Conservation (phyloP, 2,113 vertebrate genomes). For the Meleagris gallopavo region DNA sequence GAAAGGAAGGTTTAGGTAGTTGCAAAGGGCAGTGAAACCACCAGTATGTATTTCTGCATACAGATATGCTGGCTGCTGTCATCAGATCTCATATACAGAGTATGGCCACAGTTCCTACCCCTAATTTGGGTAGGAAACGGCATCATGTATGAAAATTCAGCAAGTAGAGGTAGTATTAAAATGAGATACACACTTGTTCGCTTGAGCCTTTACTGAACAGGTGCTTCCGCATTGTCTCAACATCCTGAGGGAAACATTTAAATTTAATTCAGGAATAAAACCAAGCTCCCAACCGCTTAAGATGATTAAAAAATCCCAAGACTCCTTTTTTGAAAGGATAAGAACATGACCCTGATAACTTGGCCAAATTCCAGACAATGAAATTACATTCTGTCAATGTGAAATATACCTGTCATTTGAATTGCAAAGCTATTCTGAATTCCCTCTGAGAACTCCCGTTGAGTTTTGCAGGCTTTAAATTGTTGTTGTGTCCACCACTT, state of each 20-base stretch:
- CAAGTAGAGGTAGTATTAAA: neutral
- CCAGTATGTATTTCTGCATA: neutral
- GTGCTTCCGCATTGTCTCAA: slow-evolving; percentile 8
- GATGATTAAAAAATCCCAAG: slow-evolving; percentile 44
- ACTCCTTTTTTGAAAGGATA: neutral
- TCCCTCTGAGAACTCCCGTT: neutral
- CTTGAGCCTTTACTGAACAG: neutral
- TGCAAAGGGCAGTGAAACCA: neutral
- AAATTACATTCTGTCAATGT: slow-evolving; percentile 34
- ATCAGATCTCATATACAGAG: neutral
- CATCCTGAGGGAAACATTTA: neutral
- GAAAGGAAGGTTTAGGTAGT: neutral
- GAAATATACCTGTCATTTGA: slow-evolving; percentile 36
- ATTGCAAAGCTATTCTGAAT: slow-evolving; percentile 7
- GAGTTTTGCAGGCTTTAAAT: neutral
- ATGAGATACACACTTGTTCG: neutral
- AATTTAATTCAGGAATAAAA: slow-evolving; percentile 49
- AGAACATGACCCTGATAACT: neutral
- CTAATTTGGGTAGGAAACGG: neutral
- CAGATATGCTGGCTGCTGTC: neutral
- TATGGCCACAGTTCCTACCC: neutral
- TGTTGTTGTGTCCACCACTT: neutral
- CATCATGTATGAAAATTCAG: neutral
- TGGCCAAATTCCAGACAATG: slow-evolving; percentile 9
- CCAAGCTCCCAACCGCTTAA: slow-evolving; percentile 12